phyloP scores from a whole-genome alignment of 2,888 invertebrate genomes.

The Molanna angustata region DNA sequence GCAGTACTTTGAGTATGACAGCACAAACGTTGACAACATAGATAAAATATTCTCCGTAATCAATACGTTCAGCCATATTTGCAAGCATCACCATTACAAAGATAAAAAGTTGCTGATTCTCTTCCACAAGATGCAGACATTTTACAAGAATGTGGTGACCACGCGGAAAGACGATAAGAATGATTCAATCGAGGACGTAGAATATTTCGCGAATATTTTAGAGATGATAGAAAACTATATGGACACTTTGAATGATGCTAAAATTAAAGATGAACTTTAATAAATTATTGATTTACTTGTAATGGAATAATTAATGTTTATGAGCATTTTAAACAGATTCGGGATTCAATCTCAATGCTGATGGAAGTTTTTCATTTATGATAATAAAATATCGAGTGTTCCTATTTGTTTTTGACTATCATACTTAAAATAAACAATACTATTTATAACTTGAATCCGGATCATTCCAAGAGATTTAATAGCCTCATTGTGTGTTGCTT shows the following conservation, averaged over 20 bases:
- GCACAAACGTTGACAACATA: conserved; percentile 24
- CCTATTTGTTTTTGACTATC: no score
- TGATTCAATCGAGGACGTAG: conserved; percentile 20
- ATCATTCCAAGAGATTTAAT: no score
- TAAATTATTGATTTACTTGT: no score
- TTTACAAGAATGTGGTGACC: conserved; percentile 18
- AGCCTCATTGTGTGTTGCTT: no score
- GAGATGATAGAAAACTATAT: conserved; percentile 29
- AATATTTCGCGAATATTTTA: conserved; percentile 25
- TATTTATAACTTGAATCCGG: no score
- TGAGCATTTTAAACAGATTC: no score
- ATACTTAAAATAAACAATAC: no score
- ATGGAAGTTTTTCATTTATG: no score
- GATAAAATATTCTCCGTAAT: conserved; percentile 29
- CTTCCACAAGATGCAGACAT: conserved; percentile 30
- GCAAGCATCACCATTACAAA: conserved; percentile 31
- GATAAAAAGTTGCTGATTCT: conserved; percentile 24
- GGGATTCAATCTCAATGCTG: no score
- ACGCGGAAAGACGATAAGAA: conserved; percentile 4
- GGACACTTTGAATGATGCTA: conserved; percentile 24
- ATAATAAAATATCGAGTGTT: no score
- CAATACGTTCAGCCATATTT: conserved; percentile 29
- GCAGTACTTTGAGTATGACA: conserved; percentile 30
- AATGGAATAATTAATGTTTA: no score
- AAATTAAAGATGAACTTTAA: conserved; percentile 30